phyloP scores from a whole-genome alignment of 2,113 vertebrate species.

The Clarias gariepinus region DNA sequence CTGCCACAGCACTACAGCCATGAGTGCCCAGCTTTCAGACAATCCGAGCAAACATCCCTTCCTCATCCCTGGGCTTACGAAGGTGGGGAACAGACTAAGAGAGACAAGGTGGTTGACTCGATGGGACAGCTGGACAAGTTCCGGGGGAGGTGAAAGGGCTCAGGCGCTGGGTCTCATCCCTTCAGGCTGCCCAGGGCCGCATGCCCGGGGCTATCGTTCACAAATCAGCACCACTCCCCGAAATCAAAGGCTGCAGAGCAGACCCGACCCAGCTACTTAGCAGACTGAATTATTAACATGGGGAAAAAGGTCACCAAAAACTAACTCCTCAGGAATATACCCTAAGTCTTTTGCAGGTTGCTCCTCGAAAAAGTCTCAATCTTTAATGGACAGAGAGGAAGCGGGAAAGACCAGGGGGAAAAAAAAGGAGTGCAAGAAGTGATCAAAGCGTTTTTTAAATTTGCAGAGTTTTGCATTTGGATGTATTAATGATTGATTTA shows the following conservation, averaged over 20 bases:
- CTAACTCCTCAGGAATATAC: constrained; percentile 46
- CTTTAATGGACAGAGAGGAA: constrained; percentile 64
- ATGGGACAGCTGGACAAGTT: constrained; percentile 33
- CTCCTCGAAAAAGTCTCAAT: constrained; percentile 64
- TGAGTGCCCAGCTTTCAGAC: constrained; percentile 59
- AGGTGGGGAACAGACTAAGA: constrained; percentile 15
- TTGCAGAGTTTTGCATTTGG: constrained; percentile 64
- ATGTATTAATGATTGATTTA: constrained; percentile 67
- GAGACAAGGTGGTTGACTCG: neutral
- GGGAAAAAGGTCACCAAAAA: constrained; percentile 61
- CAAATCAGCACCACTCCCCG: constrained; percentile 71
- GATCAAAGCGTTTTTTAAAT: constrained; percentile 70
- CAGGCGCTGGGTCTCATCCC: constrained; percentile 44
- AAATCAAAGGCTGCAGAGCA: constrained; percentile 73
- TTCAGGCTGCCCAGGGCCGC: constrained; percentile 69
- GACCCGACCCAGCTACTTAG: constrained; percentile 70
- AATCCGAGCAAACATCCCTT: constrained; percentile 59
- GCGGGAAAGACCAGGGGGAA: constrained; percentile 14
- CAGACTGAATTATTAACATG: constrained; percentile 75
- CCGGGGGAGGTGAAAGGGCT: constrained; percentile 24
- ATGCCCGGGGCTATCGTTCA: constrained; percentile 73
- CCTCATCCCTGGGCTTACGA: constrained; percentile 46
- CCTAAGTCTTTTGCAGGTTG: constrained; percentile 45
- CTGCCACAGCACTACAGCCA: constrained; percentile 66
- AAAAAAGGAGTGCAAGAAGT: constrained; percentile 30